These are phyloP conservation scores for Galerucella calmariensis DNA, from an alignment of 2,888 invertebrate species.

Conservation along the genomic window DNA sequence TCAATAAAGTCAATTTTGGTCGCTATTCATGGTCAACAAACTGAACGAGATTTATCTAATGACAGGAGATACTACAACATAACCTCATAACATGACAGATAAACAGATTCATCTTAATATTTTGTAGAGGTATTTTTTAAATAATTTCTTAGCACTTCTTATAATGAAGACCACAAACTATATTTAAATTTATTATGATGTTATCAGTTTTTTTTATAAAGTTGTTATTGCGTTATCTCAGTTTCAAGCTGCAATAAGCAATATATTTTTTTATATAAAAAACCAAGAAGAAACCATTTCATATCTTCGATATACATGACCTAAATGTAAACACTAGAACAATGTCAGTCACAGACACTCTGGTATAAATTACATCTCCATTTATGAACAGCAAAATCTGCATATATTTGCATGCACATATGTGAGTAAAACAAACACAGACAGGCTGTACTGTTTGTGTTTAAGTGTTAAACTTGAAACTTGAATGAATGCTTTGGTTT, in stretches of 20 bases:
- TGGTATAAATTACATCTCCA: slow-evolving; percentile 18
- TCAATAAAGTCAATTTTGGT: no score
- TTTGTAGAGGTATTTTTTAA: no score
- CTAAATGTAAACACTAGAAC: slow-evolving; percentile 16
- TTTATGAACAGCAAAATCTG: slow-evolving; percentile 19
- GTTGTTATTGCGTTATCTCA: not conserved
- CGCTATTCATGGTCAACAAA: no score
- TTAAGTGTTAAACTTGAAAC: not conserved
- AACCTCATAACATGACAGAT: no score
- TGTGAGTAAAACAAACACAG: slow-evolving; percentile 19
- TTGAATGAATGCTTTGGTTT: not conserved
- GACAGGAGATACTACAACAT: no score
- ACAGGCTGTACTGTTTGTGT: not conserved
- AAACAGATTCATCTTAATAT: no score
- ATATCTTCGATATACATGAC: slow-evolving; percentile 5
- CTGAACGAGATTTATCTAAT: no score
- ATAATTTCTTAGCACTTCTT: no score
- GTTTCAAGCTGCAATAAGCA: not conserved
- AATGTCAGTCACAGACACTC: not conserved
- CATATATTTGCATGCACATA: slow-evolving; percentile 20
- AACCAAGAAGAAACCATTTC: not conserved
- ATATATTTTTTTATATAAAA: not conserved
- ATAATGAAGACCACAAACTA: no score
- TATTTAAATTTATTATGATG: no score
- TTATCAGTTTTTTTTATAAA: no score